Conservation (phyloP, 2,888 invertebrate genomes). For the Papilio demoleus region DNA sequence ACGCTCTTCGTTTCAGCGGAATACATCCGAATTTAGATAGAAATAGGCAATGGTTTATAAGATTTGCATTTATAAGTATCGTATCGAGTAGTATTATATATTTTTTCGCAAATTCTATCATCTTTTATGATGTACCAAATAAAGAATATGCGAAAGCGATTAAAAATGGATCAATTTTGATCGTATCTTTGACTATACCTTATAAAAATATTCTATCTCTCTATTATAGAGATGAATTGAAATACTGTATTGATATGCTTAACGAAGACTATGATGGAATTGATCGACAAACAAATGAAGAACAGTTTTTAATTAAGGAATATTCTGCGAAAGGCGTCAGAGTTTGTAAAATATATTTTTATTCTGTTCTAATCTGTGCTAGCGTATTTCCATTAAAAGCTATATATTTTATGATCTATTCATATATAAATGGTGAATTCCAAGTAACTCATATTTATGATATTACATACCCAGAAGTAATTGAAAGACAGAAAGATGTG, state of each 20-base stretch:
- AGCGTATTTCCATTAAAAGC: background rate
- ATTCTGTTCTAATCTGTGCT: background rate
- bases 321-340: background rate
- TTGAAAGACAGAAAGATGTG: conserved; percentile 1
- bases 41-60: background rate
- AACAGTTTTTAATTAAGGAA: background rate
- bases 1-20: background rate
- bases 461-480: conserved; percentile 7
- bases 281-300: background rate
- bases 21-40: conserved; percentile 7
- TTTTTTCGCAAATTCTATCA: conserved; percentile 9
- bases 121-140: background rate
- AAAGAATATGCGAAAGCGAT: conserved; percentile 5
- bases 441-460: background rate
- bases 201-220: conserved; percentile 2
- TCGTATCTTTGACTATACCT: conserved; percentile 9
- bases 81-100: background rate
- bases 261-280: background rate
- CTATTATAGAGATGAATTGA: conserved; percentile 3
- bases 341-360: conserved; percentile 9
- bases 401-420: background rate
- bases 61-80: conserved; percentile 9
- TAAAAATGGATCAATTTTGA: conserved; percentile 1
- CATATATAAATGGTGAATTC: background rate
- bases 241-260: background rate